A percentile compares a stretch with the other conserved stretches of the same genome.
These are phyloP conservation scores for Acleris laterana DNA, from an alignment of 2,888 invertebrate species.

Conservation along the genomic window DNA sequence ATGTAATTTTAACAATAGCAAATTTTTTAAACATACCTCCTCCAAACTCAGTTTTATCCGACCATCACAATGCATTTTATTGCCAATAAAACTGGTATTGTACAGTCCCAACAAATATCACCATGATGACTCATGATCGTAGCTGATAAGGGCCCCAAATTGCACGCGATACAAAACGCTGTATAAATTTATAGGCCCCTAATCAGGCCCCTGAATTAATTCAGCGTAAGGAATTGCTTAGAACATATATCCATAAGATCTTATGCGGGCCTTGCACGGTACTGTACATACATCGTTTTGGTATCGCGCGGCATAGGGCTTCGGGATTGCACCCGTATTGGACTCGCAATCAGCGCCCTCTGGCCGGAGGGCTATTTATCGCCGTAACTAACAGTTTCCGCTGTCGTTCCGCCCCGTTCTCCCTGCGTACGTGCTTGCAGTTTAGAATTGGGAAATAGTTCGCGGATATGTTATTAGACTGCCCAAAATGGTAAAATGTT, in stretches of 20 bases:
- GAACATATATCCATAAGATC: not conserved
- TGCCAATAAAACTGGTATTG: not conserved
- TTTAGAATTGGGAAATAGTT: conserved; percentile 16
- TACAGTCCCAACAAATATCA: not conserved
- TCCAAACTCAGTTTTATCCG: not conserved
- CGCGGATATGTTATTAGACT: not conserved
- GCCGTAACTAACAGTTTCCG: conserved; percentile 36
- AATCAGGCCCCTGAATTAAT: conserved; percentile 22
- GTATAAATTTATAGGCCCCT: conserved; percentile 27
- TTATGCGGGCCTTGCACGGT: not conserved
- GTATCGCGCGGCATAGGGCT: not conserved
- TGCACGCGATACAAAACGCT: conserved; percentile 15
- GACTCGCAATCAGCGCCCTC: conserved; percentile 34
- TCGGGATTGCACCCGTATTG: conserved; percentile 27
- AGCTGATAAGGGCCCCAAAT: conserved; percentile 13
- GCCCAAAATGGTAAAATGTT: too few relatives aligned
- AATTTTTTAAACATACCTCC: not conserved
- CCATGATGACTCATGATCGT: conserved; percentile 7
- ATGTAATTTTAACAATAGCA: too few relatives aligned
- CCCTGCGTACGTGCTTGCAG: conserved; percentile 26
- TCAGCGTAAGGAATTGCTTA: not conserved
- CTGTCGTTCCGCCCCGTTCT: conserved; percentile 17
- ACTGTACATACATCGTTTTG: conserved; percentile 4
- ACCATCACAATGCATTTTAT: not conserved
- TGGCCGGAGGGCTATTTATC: conserved; percentile 32